These are phyloP conservation scores for Amphilophus citrinellus DNA, from an alignment of 2,113 vertebrate species.

Conservation along the genomic window DNA sequence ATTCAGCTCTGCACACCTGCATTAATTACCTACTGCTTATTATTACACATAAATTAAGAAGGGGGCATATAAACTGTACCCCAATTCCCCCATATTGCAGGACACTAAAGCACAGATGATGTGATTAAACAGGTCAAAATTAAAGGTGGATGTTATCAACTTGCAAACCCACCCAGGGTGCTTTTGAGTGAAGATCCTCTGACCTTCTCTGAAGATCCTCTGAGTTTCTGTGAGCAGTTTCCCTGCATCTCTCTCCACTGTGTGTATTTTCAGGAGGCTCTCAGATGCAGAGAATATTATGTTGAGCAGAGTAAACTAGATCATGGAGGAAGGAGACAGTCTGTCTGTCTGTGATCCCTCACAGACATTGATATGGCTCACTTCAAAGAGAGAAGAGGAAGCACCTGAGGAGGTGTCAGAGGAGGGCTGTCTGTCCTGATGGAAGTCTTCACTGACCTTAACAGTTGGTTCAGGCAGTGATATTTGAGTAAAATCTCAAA, in stretches of 20 bases:
- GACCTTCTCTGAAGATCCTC: neutral
- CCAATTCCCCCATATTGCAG: neutral
- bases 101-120: neutral
- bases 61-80: neutral
- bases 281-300: constrained; percentile 20
- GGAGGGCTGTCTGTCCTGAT: constrained; percentile 52
- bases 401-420: constrained; percentile 62
- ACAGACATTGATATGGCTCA: constrained; percentile 55
- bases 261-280: neutral
- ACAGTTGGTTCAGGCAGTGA: neutral
- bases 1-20: neutral
- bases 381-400: constrained; percentile 68
- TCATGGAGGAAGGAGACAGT: constrained; percentile 58
- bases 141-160: neutral
- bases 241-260: neutral
- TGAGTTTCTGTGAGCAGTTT: neutral
- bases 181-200: neutral
- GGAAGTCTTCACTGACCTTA: neutral
- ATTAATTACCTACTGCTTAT: neutral
- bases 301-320: constrained; percentile 30
- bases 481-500: neutral
- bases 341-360: constrained; percentile 54
- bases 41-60: neutral
- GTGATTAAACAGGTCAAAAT: constrained; percentile 7
- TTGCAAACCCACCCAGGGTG: constrained; percentile 2